A percentile compares a stretch with the other conserved stretches of the same genome.
These are phyloP conservation scores for Pyrochroa serraticornis DNA, from an alignment of 2,888 invertebrate genomes.

Conservation along the genomic window DNA sequence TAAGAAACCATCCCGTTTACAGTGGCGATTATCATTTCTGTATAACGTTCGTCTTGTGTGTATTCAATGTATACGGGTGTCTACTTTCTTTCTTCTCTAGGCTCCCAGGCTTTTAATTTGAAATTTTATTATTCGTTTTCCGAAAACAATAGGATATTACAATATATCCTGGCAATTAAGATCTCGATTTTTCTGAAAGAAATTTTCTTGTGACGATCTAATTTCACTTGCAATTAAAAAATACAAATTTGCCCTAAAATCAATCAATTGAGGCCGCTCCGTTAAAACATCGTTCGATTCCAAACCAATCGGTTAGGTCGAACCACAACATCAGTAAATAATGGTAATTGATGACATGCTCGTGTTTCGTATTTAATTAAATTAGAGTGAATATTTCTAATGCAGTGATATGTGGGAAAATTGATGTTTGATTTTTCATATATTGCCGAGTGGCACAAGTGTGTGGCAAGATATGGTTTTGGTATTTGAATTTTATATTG, in stretches of 20 bases:
- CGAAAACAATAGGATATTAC: conserved; percentile 1
- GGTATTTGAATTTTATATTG: conserved; percentile 33
- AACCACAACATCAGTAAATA: too few species aligned
- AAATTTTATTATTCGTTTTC: conserved; percentile 1
- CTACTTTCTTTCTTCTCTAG: background rate
- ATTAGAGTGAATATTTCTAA: too few species aligned
- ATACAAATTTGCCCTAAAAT: too few species aligned
- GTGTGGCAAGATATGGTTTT: conserved; percentile 26
- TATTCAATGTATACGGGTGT: conserved; percentile 24
- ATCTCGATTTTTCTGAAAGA: too few species aligned
- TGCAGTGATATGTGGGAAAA: too few species aligned
- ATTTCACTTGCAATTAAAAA: too few species aligned
- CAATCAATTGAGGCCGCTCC: too few species aligned
- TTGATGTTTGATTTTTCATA: background rate
- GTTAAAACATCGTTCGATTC: too few species aligned
- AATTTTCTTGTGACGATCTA: too few species aligned
- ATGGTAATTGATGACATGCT: too few species aligned
- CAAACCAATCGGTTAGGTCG: too few species aligned
- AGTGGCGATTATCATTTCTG: conserved; percentile 27
- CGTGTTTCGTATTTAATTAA: too few species aligned
- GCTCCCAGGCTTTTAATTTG: conserved; percentile 1
- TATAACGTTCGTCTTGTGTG: conserved; percentile 27
- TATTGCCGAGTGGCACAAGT: conserved; percentile 13
- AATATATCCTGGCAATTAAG: background rate
- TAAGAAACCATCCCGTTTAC: conserved; percentile 31